phyloP scores from a whole-genome alignment of 2,888 invertebrate species.

The Steinernema scapterisci region DNA sequence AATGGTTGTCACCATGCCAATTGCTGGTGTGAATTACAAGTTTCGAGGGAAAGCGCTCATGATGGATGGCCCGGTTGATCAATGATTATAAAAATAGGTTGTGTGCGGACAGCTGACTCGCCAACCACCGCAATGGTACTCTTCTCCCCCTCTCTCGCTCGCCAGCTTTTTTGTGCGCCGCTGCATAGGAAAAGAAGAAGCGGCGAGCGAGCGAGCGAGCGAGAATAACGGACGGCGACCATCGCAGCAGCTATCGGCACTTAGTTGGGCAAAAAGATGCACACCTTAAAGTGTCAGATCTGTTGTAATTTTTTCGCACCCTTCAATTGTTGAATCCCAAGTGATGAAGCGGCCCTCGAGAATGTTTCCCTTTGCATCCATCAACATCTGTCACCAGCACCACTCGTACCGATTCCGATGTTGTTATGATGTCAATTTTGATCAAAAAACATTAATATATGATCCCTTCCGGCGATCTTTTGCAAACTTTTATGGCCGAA shows the following conservation, averaged over 20 bases:
- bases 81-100: constrained; percentile 28
- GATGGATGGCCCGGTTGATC: constrained; percentile 22
- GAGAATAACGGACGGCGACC: not conserved
- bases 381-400: not conserved
- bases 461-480: too few species aligned
- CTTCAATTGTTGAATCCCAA: not conserved
- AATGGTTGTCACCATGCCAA: not conserved
- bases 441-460: too few species aligned
- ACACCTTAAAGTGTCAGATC: not conserved
- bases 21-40: too few species aligned
- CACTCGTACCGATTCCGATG: not conserved
- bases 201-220: too few species aligned
- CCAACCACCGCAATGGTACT: not conserved
- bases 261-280: constrained; percentile 2
- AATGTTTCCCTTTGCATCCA: not conserved
- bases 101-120: constrained; percentile 2
- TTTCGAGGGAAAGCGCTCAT: not conserved
- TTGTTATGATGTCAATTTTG: too few species aligned
- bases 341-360: not conserved
- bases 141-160: not conserved
- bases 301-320: constrained; percentile 26
- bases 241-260: not conserved
- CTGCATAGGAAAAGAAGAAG: not conserved
- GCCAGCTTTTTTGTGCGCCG: constrained; percentile 5
- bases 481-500: too few species aligned